Conservation (phyloP, 2,888 invertebrate species). For the Ophioninae sp. region DNA sequence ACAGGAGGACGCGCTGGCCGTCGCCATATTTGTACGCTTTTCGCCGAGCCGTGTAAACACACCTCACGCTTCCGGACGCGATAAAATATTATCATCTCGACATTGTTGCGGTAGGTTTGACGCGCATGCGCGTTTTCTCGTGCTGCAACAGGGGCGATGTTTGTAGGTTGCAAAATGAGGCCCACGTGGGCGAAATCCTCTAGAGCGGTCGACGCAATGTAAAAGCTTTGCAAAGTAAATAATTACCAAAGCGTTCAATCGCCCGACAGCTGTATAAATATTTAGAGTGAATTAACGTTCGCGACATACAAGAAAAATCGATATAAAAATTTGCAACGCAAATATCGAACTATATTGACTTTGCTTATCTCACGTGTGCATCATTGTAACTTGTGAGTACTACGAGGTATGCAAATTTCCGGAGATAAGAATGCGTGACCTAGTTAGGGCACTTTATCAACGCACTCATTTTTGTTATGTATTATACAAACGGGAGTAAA, state of each 20-base stretch:
- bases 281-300: background rate
- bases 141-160: background rate
- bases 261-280: background rate
- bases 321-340: background rate
- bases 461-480: background rate
- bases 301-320: background rate
- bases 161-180: background rate
- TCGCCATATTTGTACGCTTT: constrained; percentile 27
- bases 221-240: background rate
- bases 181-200: background rate
- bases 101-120: background rate
- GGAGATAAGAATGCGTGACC: background rate
- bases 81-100: background rate
- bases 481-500: background rate
- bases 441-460: background rate
- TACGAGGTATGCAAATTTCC: background rate
- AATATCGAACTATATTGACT: background rate
- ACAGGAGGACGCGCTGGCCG: constrained; percentile 23
- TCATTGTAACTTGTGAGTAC: background rate
- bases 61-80: background rate
- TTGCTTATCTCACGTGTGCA: background rate
- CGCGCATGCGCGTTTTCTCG: background rate
- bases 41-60: background rate
- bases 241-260: background rate
- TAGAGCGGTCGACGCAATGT: background rate